phyloP scores from a whole-genome alignment of 2,797 vertebrate genomes.

The Neoniphon sammara region DNA sequence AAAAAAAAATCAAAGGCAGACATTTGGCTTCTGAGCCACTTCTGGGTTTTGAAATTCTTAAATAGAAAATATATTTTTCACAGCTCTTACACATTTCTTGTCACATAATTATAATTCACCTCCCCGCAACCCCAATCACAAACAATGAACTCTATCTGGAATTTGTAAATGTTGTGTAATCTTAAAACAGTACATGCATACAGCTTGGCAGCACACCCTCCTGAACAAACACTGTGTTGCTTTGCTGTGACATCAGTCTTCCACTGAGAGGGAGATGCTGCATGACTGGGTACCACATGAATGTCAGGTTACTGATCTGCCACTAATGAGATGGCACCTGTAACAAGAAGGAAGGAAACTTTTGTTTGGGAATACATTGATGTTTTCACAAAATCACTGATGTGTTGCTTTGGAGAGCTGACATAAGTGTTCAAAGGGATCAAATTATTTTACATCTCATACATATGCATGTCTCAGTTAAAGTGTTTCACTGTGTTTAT shows the following conservation, averaged over 20 bases:
- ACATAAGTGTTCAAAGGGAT: constrained; percentile 80
- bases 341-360: constrained; percentile 77
- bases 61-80: constrained; percentile 19
- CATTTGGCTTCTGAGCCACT: constrained; percentile 27
- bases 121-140: constrained; percentile 42
- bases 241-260: constrained; percentile 59
- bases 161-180: constrained; percentile 50
- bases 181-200: constrained; percentile 26
- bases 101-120: neutral
- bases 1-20: neutral
- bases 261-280: constrained; percentile 63
- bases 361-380: constrained; percentile 74
- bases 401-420: constrained; percentile 72
- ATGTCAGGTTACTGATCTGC: constrained; percentile 78
- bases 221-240: constrained; percentile 58
- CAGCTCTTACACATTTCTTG: constrained; percentile 26
- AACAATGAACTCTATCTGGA: constrained; percentile 57
- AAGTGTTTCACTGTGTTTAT: constrained; percentile 76
- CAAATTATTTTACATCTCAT: constrained; percentile 79
- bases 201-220: constrained; percentile 36
- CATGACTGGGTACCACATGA: constrained; percentile 70
- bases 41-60: constrained; percentile 15
- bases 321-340: constrained; percentile 80
- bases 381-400: constrained; percentile 53
- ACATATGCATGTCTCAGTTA: constrained; percentile 77